A percentile compares a stretch with the other conserved stretches of the same genome.
Evolutionary conservation across 1,140 invertebrate genomes (phyloP).

Genomic region (Hypsibius dujardini): DNA sequence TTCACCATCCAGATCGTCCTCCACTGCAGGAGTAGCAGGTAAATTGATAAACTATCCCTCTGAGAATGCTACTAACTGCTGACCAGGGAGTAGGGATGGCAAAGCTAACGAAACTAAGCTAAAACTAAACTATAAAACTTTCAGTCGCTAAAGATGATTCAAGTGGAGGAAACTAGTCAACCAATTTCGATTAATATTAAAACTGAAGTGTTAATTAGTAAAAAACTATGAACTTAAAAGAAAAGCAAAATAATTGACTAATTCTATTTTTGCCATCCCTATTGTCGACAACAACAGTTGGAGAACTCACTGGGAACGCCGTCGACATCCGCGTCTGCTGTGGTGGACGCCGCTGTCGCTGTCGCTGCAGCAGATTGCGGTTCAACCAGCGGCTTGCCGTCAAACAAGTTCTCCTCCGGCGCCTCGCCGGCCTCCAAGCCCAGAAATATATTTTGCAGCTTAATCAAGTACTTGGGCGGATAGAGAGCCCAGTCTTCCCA

Average conservation of each 20-base stretch:
- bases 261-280: too few species aligned
- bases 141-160: too few species aligned
- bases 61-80: too few species aligned
- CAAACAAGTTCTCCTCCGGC: slow-evolving; percentile 33
- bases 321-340: slow-evolving; percentile 31
- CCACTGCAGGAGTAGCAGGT: slow-evolving; percentile 39
- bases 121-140: too few species aligned
- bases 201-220: too few species aligned
- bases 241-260: too few species aligned
- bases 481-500: slow-evolving; percentile 98
- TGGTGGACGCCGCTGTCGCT: slow-evolving; percentile 13
- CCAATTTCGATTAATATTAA: too few species aligned
- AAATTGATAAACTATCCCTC: neutral
- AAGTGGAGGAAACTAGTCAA: too few species aligned
- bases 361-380: neutral
- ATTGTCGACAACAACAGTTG: neutral
- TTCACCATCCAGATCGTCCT: slow-evolving; percentile 64
- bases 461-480: slow-evolving; percentile 74
- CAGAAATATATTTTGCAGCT: slow-evolving; percentile 74
- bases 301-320: slow-evolving; percentile 39
- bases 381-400: slow-evolving; percentile 34
- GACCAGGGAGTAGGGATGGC: too few species aligned
- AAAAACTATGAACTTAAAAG: too few species aligned
- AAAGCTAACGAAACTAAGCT: too few species aligned
- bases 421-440: slow-evolving; percentile 39